Evolutionary conservation across 2,113 vertebrate species (phyloP), one percentile per base, ranked within the genome.

Genomic region (Noturus placidus): DNA sequence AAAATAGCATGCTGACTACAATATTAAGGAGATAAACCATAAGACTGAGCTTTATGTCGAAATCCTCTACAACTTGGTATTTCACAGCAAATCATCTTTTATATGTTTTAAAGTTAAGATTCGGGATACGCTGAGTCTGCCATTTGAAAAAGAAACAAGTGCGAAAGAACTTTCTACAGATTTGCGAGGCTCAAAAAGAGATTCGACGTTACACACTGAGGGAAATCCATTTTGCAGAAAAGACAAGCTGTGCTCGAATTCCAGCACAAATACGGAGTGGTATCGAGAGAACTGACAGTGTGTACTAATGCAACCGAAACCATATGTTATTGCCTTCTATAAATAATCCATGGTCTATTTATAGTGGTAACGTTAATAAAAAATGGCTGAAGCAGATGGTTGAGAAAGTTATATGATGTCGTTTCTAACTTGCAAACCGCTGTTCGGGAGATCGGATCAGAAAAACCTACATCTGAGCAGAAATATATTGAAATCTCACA

Each of bases 361-460:
- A 67, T 82, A 86, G 74, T 67, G 59, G 69, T 90, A 77, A 84
- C 46, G 83, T 59, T 76, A 82, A 81, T 84, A 84, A 87, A 90
- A 90, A 88, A 70, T 38, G 82, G 82, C 74, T 52, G 77, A 74
- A 88, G 46, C 89, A 90, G 89, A 90, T 90, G 89, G 84, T 20
- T 82, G 69, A 84, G 56, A 80, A 90, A 82, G 38, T 84, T 88
- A 61, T 33, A 80, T 38, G 15, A 63, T 74, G 52, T 59, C 83
- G 59, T 79, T 88, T 46, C 42, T 46, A 70, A 87, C 72, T 90
- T 33, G 57, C 67, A 88, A 88, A 86, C 83, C 59, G 80, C 80
- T 74, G 56, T 76, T 35, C 33, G 30, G 38, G 61, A 59, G 42
- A 52, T 72, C 22, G 59, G 33, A 52, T 72, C 22, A 83, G 63